Percentiles rank a stretch among this genome's conserved stretches.
phyloP scores from a whole-genome alignment of 2,888 invertebrate genomes.

The Strigamia transsilvanica region DNA sequence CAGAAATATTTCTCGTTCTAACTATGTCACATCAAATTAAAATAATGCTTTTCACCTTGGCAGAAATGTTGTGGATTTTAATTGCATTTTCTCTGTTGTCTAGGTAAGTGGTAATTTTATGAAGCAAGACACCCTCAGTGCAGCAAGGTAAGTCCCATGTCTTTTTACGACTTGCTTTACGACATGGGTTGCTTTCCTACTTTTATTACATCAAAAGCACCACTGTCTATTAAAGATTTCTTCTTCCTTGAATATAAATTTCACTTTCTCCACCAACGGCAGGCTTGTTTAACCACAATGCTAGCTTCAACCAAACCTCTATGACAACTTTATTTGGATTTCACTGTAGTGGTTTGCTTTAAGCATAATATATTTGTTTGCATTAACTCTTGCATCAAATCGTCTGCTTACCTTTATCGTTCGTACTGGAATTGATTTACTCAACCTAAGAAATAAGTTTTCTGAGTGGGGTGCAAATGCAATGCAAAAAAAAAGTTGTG shows the following conservation, averaged over 20 bases:
- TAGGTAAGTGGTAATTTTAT: conserved; percentile 49
- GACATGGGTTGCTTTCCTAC: conserved; percentile 45
- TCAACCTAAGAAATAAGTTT: background rate
- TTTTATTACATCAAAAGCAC: conserved; percentile 48
- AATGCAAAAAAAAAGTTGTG: background rate
- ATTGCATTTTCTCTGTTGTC: conserved; percentile 47
- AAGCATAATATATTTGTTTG: background rate
- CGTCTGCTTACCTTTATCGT: background rate
- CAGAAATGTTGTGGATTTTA: conserved; percentile 44
- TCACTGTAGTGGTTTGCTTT: background rate
- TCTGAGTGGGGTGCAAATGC: no score
- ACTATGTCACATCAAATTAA: conserved; percentile 44
- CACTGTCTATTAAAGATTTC: conserved; percentile 49
- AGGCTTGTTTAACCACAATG: background rate
- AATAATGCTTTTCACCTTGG: conserved; percentile 44
- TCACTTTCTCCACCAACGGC: background rate
- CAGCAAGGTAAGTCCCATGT: conserved; percentile 49
- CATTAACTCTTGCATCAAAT: background rate
- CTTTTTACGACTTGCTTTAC: conserved; percentile 49
- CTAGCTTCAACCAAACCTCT: background rate
- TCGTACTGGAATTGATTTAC: background rate
- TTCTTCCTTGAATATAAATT: conserved; percentile 44
- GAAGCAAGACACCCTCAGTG: conserved; percentile 47
- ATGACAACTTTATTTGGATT: background rate
- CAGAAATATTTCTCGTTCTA: conserved; percentile 23